Conservation (phyloP, 2,113 vertebrate genomes). For the Sebastes schlegelii region DNA sequence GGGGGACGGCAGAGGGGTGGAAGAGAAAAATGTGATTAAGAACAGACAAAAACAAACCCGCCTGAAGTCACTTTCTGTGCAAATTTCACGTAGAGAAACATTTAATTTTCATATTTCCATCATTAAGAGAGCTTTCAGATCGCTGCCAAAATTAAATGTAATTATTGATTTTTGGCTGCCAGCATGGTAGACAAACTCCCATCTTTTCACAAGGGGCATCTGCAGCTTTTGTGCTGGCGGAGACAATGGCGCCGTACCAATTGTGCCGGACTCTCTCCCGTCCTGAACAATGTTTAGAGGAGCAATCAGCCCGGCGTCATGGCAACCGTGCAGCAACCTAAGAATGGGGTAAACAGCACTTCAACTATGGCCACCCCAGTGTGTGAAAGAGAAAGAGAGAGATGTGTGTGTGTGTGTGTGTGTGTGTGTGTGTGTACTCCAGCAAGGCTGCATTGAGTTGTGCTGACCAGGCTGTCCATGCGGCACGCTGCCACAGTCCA, state of each 20-base stretch:
- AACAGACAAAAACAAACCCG: not conserved
- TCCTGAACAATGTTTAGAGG: constrained; percentile 75
- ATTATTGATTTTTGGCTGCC: constrained; percentile 33
- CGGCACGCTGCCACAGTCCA: constrained; percentile 60
- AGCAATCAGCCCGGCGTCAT: constrained; percentile 68
- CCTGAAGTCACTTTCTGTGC: constrained; percentile 2
- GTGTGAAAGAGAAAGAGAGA: constrained; percentile 44
- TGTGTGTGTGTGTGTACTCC: constrained; percentile 35
- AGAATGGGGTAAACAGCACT: constrained; percentile 81
- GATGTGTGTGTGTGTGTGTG: constrained; percentile 12
- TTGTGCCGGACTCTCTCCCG: constrained; percentile 63
- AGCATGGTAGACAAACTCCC: constrained; percentile 38
- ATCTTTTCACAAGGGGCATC: constrained; percentile 61
- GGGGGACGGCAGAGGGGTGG: not conserved
- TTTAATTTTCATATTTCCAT: not conserved
- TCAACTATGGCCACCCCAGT: constrained; percentile 62
- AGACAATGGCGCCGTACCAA: constrained; percentile 72
- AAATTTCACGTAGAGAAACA: not conserved
- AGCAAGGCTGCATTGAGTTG: constrained; percentile 71
- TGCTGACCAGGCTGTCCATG: constrained; percentile 80
- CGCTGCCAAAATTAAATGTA: constrained; percentile 34
- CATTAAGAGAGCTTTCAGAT: not conserved
- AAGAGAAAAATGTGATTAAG: not conserved
- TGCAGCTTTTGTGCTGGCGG: constrained; percentile 67
- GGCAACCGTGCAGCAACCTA: constrained; percentile 75